Base-by-base conservation (phyloP, 1,140 invertebrate genomes). In the Hylaeus volcanicus region DNA sequence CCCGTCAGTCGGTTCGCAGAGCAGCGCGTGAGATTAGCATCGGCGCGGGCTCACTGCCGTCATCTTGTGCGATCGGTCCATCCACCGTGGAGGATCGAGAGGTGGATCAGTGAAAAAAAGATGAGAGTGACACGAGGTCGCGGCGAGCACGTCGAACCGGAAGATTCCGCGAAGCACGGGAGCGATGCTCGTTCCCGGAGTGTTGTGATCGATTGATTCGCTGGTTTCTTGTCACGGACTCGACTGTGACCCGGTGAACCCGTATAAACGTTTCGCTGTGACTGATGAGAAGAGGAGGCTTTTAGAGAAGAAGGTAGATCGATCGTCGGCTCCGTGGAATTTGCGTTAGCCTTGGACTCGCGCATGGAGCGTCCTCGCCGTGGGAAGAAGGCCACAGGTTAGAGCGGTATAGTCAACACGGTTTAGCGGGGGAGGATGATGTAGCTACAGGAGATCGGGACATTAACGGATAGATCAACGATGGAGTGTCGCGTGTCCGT, bases 401-500 rank as follows among this genome's bases (percentile, higher is more conserved):
- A 9, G 51, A 51, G 51, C n/a, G 37, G 26, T 41, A n/a, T 37
- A 41, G 2, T 68, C 45, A 26, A 26, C 26, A 26, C 26, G 26
- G 26, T 26, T 9, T 3, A 9, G 15, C 9, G 9, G 51, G 51
- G 8, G n/a, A n/a, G 55, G 3, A 9, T 3, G 14, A 26, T 12
- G 39, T 15, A 37, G 56, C 5, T 26, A 39, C 3, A 5, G 14
- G 37, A 26, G 8, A 26, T 37, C 6, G 37, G n/a, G 1, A n/a
- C 15, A 14, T 4, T 15, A 26, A 12, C 15, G 4, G 6, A 48
- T 56, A 15, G 68, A 48, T 11, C 66, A n/a, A 63, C 58, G 70
- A 79, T 71, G 71, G 64, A 55, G 63, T 51, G 39, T 76, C 53
- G 75, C 51, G 64, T 39, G 41, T 63, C n/a, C 58, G 51, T 73